phyloP scores from a whole-genome alignment of 2,888 invertebrate genomes.

The Cancer borealis region DNA sequence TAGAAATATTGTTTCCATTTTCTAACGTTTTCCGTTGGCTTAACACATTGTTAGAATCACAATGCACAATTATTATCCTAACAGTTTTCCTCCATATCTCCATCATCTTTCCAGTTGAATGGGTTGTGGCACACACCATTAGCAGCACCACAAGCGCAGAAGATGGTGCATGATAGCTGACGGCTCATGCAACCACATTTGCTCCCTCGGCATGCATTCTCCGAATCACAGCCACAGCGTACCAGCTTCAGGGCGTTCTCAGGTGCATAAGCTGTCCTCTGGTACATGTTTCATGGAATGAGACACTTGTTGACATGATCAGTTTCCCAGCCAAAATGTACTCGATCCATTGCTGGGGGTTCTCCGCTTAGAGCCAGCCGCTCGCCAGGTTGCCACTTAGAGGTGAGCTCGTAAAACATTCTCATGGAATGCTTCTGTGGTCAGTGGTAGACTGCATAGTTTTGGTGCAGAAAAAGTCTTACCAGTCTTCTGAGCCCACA shows the following conservation, averaged over 20 bases:
- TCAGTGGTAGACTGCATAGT: conserved; percentile 12
- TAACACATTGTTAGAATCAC: neutral
- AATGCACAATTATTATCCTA: conserved; percentile 27
- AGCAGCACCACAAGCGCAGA: conserved; percentile 39
- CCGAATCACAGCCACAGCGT: conserved; percentile 40
- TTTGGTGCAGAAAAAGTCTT: neutral
- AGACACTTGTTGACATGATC: conserved; percentile 48
- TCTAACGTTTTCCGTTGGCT: neutral
- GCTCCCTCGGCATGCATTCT: neutral
- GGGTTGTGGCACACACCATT: conserved; percentile 41
- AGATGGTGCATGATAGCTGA: conserved; percentile 22
- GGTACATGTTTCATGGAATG: neutral
- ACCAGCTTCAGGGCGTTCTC: conserved; percentile 46
- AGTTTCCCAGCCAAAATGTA: neutral
- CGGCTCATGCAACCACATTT: conserved; percentile 28
- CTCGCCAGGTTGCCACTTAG: neutral
- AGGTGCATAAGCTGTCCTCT: conserved; percentile 16
- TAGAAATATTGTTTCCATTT: too few species aligned
- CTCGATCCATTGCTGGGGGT: neutral
- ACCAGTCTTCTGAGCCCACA: conserved; percentile 22
- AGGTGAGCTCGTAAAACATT: conserved; percentile 37
- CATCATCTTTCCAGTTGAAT: conserved; percentile 43
- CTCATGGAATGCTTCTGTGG: conserved; percentile 35
- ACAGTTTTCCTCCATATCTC: conserved; percentile 47
- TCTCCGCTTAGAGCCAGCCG: conserved; percentile 28